A percentile compares a stretch with the other conserved stretches of the same genome.
Conservation (phyloP, 2,888 invertebrate species). For the Stenchaetothrips biformis region DNA sequence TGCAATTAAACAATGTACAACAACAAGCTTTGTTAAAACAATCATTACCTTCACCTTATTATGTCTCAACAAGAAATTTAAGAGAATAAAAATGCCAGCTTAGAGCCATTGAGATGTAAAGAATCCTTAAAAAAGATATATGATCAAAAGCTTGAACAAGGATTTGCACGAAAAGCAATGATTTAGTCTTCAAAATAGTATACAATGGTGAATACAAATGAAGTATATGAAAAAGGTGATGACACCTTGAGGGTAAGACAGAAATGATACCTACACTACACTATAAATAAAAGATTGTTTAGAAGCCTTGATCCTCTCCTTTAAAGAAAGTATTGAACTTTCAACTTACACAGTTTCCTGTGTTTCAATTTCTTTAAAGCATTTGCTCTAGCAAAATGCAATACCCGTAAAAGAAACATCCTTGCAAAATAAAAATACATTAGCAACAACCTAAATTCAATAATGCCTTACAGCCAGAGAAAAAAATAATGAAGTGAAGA, state of each 20-base stretch:
- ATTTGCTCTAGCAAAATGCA: conserved; percentile 10
- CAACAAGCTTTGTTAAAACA: background rate
- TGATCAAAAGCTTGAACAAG: too few species aligned
- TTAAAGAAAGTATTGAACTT: conserved; percentile 18
- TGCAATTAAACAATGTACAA: conserved; percentile 1
- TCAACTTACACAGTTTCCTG: background rate
- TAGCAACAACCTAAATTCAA: background rate
- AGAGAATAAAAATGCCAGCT: background rate
- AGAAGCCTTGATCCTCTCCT: conserved; percentile 23
- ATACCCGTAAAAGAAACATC: conserved; percentile 15
- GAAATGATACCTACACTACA: background rate
- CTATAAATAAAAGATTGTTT: conserved; percentile 16
- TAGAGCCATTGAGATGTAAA: too few species aligned
- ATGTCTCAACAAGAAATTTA: background rate
- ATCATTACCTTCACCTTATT: conserved; percentile 5
- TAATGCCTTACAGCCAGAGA: background rate
- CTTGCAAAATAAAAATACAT: conserved; percentile 9
- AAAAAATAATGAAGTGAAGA: background rate
- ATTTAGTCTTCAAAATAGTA: too few species aligned
- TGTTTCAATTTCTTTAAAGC: conserved; percentile 14
- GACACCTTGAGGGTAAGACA: background rate
- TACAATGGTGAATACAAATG: background rate
- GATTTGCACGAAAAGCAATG: too few species aligned
- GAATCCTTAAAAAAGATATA: too few species aligned
- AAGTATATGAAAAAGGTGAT: background rate